Conservation (phyloP, 2,888 invertebrate genomes). For the Platerodrilus igneus region DNA sequence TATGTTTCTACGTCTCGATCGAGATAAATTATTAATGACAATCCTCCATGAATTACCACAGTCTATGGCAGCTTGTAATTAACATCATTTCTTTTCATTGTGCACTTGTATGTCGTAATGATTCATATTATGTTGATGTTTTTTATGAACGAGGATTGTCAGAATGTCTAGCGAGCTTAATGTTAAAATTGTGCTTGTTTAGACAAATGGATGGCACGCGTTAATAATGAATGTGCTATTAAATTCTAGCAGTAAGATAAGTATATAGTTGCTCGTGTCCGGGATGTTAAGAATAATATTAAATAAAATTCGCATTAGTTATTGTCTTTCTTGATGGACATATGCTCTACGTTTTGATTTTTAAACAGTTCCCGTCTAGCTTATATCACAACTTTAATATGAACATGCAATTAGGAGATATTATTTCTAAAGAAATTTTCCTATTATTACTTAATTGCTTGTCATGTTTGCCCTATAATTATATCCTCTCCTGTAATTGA, state of each 20-base stretch:
- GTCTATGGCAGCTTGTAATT: conserved; percentile 26
- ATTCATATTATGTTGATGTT: conserved; percentile 33
- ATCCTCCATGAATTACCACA: conserved; percentile 19
- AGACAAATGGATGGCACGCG: conserved; percentile 39
- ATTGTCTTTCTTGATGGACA: conserved; percentile 21
- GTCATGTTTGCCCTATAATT: conserved; percentile 2
- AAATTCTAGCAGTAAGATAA: conserved; percentile 40
- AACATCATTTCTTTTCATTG: conserved; percentile 22
- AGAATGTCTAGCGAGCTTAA: conserved; percentile 33
- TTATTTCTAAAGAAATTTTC: too few relatives aligned
- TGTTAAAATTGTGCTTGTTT: conserved; percentile 38
- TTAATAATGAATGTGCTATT: conserved; percentile 34
- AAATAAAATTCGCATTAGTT: conserved; percentile 39
- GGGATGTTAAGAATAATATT: conserved; percentile 46
- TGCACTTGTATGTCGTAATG: conserved; percentile 27
- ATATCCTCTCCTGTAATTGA: conserved; percentile 1
- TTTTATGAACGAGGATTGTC: conserved; percentile 29
- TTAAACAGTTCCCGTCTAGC: conserved; percentile 2
- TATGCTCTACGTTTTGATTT: conserved; percentile 14
- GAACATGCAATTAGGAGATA: too few relatives aligned
- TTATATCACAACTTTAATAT: too few relatives aligned
- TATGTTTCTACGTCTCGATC: too few relatives aligned
- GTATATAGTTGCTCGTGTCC: conserved; percentile 44
- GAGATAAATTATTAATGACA: too few relatives aligned
- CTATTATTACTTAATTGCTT: conserved; percentile 4